These are phyloP conservation scores for Caenorhabditis brenneri DNA, from an alignment of 1,140 invertebrate genomes.

Conservation along the genomic window DNA sequence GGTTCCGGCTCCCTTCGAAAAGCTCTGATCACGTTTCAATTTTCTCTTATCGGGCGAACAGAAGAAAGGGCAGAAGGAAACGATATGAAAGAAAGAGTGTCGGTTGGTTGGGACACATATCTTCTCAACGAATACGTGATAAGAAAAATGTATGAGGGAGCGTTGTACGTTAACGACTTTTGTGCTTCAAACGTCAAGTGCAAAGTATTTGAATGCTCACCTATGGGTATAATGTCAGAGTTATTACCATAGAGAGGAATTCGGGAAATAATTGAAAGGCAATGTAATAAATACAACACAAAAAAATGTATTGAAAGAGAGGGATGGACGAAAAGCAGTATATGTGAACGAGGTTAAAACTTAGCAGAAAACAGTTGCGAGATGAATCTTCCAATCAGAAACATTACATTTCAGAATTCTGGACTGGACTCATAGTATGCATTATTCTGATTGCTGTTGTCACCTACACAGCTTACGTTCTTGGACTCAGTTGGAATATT, in stretches of 20 bases:
- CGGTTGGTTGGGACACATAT: neutral
- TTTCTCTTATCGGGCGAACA: slow-evolving; percentile 19
- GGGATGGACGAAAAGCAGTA: too few species aligned
- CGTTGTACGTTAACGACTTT: neutral
- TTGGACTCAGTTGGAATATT: slow-evolving; percentile 79
- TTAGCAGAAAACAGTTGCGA: too few species aligned
- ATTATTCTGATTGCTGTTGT: slow-evolving; percentile 62
- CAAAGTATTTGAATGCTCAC: neutral
- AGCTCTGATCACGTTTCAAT: neutral
- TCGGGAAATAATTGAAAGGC: too few species aligned
- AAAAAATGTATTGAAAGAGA: too few species aligned
- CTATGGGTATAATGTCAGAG: too few species aligned
- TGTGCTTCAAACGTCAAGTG: neutral
- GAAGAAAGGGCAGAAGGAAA: neutral
- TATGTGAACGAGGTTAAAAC: too few species aligned
- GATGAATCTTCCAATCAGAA: neutral
- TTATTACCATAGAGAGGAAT: too few species aligned
- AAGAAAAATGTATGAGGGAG: neutral
- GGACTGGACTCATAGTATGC: slow-evolving; percentile 58
- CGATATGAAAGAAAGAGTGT: neutral
- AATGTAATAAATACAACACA: too few species aligned
- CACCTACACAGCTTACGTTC: slow-evolving; percentile 64
- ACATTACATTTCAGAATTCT: slow-evolving; percentile 59
- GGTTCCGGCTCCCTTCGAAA: slow-evolving; percentile 34
- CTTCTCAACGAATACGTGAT: slow-evolving; percentile 7